Base-by-base conservation (phyloP, 2,888 invertebrate species). In the Gymnocheta viridis region DNA sequence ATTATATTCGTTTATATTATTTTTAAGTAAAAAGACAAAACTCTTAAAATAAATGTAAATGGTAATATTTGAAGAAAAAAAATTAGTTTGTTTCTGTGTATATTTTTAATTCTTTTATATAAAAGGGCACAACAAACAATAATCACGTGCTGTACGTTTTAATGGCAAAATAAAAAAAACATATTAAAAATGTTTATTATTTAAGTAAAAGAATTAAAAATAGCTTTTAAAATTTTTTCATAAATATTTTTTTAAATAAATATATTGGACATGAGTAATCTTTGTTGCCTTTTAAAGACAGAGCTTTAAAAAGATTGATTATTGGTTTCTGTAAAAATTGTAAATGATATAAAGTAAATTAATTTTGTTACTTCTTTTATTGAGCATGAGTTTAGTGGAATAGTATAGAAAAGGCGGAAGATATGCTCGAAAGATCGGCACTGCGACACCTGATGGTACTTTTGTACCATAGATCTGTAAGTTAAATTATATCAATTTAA, bases 131-230 rank as follows among this genome's bases (percentile, higher is more conserved):
- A 47, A 44, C 54, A 76, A 84, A 78, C 56, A 54, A 78, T 84
- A 49, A 81, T 84, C 84, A 84, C 84, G 84, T 84, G 84, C 84
- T 77, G 67, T 73, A 81, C 56, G 77, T 73, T 81, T 84, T 84
- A 77, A 73, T 80, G 54, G 38, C 69, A 76, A 41, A 60, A 41
- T 69, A 67, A 66, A 72, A 41, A 22, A 22, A 60, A 19, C 14
- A 62, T 76, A n/a, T 83, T 66, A 44, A n/a, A n/a, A n/a, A n/a
- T n/a, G n/a, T n/a, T 66, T 56, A 14, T 44, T 70, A 49, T 56
- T 17, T 7, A 51, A 54, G 17, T 14, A 56, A 47, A 72, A 78
- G 70, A 70, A 51, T 67, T 49, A 69, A 77, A 84, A 81, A 77
- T 62, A 69, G 69, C 44, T 56, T 77, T 67, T 35, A 56, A 76